Evolutionary conservation across 2,888 invertebrate species (phyloP).

Genomic region (Phaedon cochleariae): DNA sequence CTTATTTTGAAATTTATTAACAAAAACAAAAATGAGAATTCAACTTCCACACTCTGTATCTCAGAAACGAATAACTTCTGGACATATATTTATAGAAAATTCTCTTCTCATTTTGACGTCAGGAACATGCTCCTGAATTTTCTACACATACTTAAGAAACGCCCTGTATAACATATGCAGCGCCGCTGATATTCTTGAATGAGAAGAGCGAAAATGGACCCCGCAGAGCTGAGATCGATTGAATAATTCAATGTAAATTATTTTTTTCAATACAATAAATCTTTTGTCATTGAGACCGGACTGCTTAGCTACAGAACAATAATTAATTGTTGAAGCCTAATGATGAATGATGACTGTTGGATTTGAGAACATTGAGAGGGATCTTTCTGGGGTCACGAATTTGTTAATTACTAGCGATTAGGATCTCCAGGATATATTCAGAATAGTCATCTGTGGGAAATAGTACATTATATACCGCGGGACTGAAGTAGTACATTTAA

Average conservation of each 20-base stretch:
- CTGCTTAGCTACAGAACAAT: slow-evolving; percentile 56
- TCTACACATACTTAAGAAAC: no score
- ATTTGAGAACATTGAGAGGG: slow-evolving; percentile 58
- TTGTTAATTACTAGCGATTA: slow-evolving; percentile 62
- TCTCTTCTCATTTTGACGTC: no score
- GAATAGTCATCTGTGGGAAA: slow-evolving; percentile 1
- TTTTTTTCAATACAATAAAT: slow-evolving; percentile 61
- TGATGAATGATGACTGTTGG: slow-evolving; percentile 62
- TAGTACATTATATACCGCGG: no score
- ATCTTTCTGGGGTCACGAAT: slow-evolving; percentile 60
- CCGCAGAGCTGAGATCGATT: slow-evolving; percentile 53
- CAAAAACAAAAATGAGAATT: no score
- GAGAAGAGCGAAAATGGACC: slow-evolving; percentile 50
- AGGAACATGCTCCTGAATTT: no score
- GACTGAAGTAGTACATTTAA: no score
- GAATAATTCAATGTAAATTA: slow-evolving; percentile 61
- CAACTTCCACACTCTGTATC: no score
- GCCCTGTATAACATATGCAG: no score
- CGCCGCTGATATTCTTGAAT: slow-evolving; percentile 49
- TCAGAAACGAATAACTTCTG: no score
- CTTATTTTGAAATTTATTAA: no score
- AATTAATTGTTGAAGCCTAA: slow-evolving; percentile 61
- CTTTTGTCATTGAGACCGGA: slow-evolving; percentile 59
- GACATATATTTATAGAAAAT: no score
- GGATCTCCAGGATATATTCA: slow-evolving; percentile 44